Percentiles rank a stretch among this genome's conserved stretches.
phyloP scores from a whole-genome alignment of 2,797 vertebrate genomes.

The Acanthurus tractus region DNA sequence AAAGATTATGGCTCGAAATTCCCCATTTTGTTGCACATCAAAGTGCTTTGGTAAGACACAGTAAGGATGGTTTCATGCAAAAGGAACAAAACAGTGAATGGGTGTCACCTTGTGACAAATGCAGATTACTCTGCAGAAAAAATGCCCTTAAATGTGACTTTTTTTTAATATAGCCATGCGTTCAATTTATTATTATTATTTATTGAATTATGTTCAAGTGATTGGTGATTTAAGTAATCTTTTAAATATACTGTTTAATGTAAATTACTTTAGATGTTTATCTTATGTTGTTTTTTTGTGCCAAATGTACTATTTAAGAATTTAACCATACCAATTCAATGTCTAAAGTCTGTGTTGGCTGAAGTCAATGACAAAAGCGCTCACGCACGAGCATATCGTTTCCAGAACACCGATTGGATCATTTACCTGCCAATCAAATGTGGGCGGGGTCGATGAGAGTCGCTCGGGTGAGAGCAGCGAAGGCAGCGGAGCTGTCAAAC shows the following conservation, averaged over 20 bases:
- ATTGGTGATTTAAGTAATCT: too few relatives aligned
- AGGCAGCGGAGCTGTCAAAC: slow-evolving; percentile 80
- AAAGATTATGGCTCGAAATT: background rate
- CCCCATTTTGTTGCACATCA: slow-evolving; percentile 4
- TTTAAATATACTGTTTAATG: too few relatives aligned
- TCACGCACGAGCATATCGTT: background rate
- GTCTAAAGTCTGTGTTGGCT: too few relatives aligned
- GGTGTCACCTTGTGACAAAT: background rate
- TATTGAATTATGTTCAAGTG: background rate
- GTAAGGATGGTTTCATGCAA: background rate
- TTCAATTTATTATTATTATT: too few relatives aligned
- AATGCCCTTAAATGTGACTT: background rate
- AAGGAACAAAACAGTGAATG: background rate
- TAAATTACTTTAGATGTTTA: background rate
- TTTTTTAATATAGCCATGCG: background rate
- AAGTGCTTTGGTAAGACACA: slow-evolving; percentile 1
- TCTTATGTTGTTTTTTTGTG: background rate
- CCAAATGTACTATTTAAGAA: background rate
- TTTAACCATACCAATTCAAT: background rate
- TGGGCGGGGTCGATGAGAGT: slow-evolving; percentile 58
- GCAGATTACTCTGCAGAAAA: background rate
- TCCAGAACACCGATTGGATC: slow-evolving; percentile 47
- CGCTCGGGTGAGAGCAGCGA: slow-evolving; percentile 13
- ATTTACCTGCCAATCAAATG: slow-evolving; percentile 36
- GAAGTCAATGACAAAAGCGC: too few relatives aligned